Base-by-base conservation (phyloP, 1,140 invertebrate species). In the Drosophila lini region DNA sequence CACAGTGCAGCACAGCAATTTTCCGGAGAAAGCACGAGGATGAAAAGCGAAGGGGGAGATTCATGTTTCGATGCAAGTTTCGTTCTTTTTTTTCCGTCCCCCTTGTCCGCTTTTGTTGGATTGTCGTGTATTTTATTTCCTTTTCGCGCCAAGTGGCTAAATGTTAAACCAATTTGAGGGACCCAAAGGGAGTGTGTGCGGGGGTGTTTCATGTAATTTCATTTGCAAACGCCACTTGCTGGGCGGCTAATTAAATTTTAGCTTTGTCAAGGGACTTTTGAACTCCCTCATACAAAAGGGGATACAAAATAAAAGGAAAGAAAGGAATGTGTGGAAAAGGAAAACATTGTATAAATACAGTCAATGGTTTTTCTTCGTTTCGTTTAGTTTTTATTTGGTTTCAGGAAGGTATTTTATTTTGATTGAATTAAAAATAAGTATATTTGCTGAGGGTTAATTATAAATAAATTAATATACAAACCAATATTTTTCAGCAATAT, bases 181-280 rank as follows among this genome's bases (percentile, higher is more conserved):
- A 32, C 31, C 45, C 32, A 40, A 50, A 25, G 15, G 40, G 22
- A 42, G 53, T 44, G 41, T 44, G 53, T 61, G 57, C 32, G 47
- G 41, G 50, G 70, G 57, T 78, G 74, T 82, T 81, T 88, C 25
- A 41, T 89, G 73, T 86, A 89, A 88, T 89, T 88, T 80, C 84
- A 88, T 88, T 88, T 88, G 84, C 80, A 88, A 83, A 80, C 80
- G 83, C 84, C 84, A 83, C 84, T 88, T 88, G 83, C 83, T 80
- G 73, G 58, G 80, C 80, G 82, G 84, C 83, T 88, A 88, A 88
- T 88, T 88, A 88, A 88, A 88, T 88, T 88, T 88, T 78, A 88
- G 83, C 83, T 88, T 88, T 89, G 83, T 89, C 84, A 83, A 67
- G 83, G 83, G 83, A 88, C 69, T 71, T 88, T 88, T 88, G 80